Evolutionary conservation across 2,888 invertebrate species (phyloP).

Genomic region (Parnassius glacialis): DNA sequence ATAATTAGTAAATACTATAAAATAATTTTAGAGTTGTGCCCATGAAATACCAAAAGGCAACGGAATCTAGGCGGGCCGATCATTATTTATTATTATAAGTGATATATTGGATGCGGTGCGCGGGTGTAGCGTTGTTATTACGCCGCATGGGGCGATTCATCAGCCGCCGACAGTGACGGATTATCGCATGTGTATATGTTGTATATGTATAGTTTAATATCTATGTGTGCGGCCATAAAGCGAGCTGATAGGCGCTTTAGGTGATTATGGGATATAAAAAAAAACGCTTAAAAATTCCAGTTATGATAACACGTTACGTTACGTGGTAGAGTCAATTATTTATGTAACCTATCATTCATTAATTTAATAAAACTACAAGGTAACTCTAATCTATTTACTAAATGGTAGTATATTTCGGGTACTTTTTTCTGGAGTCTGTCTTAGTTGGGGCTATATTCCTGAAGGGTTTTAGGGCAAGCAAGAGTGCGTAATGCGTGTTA

Average conservation of each 20-base stretch:
- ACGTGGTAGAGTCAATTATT: too few species aligned
- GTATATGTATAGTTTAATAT: too few species aligned
- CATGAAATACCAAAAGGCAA: background rate
- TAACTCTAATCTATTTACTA: too few species aligned
- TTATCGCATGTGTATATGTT: conserved; percentile 39
- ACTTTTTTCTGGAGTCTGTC: too few species aligned
- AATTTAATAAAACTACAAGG: too few species aligned
- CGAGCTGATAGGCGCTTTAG: conserved; percentile 15
- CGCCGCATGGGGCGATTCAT: conserved; percentile 56
- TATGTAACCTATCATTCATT: too few species aligned
- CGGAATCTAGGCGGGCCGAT: conserved; percentile 10
- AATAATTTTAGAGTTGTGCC: background rate
- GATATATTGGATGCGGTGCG: conserved; percentile 24
- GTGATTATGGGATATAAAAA: background rate
- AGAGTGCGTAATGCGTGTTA: too few species aligned
- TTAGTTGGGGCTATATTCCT: too few species aligned
- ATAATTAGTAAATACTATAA: background rate
- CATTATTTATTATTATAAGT: conserved; percentile 14
- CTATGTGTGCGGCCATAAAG: conserved; percentile 30
- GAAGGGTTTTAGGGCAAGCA: too few species aligned
- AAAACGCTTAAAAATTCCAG: background rate
- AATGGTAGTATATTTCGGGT: too few species aligned
- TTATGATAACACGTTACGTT: too few species aligned
- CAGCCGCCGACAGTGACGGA: conserved; percentile 65
- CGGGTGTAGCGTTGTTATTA: conserved; percentile 28